Evolutionary conservation across 2,797 vertebrate genomes (phyloP).

Genomic region (Kryptolebias ocellatus): DNA sequence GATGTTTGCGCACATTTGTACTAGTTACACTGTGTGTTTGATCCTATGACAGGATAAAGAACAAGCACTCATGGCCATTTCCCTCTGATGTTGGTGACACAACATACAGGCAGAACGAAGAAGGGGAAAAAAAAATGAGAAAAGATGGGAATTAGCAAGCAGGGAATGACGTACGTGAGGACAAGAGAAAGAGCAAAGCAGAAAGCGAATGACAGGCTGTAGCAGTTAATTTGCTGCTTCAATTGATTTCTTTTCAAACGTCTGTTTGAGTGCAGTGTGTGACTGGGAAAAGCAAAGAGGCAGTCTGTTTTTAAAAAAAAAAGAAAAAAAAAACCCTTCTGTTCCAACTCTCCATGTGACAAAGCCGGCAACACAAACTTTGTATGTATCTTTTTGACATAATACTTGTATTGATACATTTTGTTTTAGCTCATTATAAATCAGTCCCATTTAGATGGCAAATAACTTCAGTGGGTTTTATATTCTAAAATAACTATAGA

Average conservation of each 20-base stretch:
- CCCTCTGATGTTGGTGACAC: constrained; percentile 40
- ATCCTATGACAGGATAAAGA: constrained; percentile 65
- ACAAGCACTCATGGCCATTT: constrained; percentile 57
- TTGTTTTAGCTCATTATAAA: not conserved
- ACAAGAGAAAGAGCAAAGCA: constrained; percentile 27
- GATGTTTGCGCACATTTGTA: constrained; percentile 51
- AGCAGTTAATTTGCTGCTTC: constrained; percentile 39
- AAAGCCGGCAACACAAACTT: constrained; percentile 1
- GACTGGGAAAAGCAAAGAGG: constrained; percentile 26
- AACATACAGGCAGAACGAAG: constrained; percentile 13
- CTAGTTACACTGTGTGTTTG: constrained; percentile 52
- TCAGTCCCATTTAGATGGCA: too few relatives aligned
- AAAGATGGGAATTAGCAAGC: constrained; percentile 30
- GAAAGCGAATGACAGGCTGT: constrained; percentile 30
- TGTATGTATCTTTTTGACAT: not conserved
- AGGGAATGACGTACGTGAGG: constrained; percentile 9
- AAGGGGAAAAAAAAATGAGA: constrained; percentile 20
- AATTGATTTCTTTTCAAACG: constrained; percentile 41
- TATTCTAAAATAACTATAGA: too few relatives aligned
- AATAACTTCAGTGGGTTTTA: not conserved
- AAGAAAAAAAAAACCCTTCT: constrained; percentile 12
- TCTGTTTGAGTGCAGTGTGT: constrained; percentile 14
- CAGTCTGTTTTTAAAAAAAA: constrained; percentile 22
- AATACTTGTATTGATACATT: not conserved
- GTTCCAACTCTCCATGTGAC: constrained; percentile 13